phyloP scores from a whole-genome alignment of 2,113 vertebrate genomes.

The Urocynchramus pylzowi region DNA sequence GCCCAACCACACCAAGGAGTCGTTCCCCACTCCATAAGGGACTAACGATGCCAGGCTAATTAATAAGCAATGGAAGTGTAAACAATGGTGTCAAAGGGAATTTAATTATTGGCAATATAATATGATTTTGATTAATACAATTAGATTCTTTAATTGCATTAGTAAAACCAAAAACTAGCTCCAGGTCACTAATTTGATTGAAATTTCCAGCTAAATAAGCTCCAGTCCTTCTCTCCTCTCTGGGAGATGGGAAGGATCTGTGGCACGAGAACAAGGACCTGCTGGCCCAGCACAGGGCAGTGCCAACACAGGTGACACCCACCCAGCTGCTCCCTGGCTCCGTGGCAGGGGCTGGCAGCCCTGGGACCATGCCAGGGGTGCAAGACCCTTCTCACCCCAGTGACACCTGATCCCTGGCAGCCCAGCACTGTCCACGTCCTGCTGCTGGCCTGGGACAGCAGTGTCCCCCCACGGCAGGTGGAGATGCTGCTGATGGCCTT shows the following conservation, averaged over 20 bases:
- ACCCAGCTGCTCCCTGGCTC: not conserved
- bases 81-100: conserved; percentile 55
- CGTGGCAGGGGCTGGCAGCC: not conserved
- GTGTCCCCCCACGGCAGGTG: accelerated
- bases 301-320: not conserved
- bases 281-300: not conserved
- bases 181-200: conserved; percentile 6
- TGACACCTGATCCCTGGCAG: accelerated
- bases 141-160: conserved; percentile 43
- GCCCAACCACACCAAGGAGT: not conserved
- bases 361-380: accelerated
- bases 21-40: not conserved
- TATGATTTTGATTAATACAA: conserved; percentile 55
- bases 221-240: not conserved
- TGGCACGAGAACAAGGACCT: not conserved
- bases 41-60: not conserved
- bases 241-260: accelerated
- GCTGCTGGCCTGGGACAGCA: accelerated
- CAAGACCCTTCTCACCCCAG: no score
- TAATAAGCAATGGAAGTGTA: conserved; percentile 30
- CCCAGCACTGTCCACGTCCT: accelerated
- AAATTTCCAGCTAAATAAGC: conserved; percentile 1
- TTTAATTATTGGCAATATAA: conserved; percentile 59
- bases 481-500: not conserved
- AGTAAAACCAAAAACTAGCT: conserved; percentile 10